Evolutionary conservation across 2,888 invertebrate genomes (phyloP).

Genomic region (Enoplolaimus lenunculus): DNA sequence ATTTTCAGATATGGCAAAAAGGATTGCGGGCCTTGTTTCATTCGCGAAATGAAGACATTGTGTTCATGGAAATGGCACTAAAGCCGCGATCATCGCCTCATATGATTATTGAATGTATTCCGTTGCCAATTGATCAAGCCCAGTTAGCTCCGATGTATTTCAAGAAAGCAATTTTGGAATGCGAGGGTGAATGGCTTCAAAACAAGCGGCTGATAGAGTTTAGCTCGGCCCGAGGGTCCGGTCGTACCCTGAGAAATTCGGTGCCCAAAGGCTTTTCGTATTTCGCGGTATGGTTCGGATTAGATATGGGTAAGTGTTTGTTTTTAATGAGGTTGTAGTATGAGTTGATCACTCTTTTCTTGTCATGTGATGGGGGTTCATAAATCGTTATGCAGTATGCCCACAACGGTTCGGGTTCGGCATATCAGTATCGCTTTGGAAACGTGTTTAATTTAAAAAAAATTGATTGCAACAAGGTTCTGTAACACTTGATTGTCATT

Average conservation of each 20-base stretch:
- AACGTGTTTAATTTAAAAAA: too few species aligned
- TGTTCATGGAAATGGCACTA: slow-evolving; percentile 77
- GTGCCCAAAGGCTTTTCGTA: slow-evolving; percentile 86
- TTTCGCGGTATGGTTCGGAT: slow-evolving; percentile 82
- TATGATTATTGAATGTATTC: slow-evolving; percentile 73
- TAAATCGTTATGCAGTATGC: too few species aligned
- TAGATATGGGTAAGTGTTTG: slow-evolving; percentile 47
- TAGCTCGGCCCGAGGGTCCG: slow-evolving; percentile 31
- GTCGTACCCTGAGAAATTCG: slow-evolving; percentile 43
- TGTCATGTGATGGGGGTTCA: too few species aligned
- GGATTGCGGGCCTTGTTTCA: slow-evolving; percentile 63
- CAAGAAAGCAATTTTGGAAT: slow-evolving; percentile 89
- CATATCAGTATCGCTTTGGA: too few species aligned
- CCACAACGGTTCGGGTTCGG: too few species aligned
- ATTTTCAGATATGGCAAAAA: slow-evolving; percentile 59
- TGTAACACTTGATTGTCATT: too few species aligned
- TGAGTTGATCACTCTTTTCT: too few species aligned
- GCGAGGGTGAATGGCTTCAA: slow-evolving; percentile 81
- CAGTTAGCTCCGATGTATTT: slow-evolving; percentile 87
- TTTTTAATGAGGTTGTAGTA: too few species aligned
- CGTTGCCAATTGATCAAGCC: slow-evolving; percentile 60
- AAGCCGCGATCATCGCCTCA: slow-evolving; percentile 62
- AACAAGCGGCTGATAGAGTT: slow-evolving; percentile 77
- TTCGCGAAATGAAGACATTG: slow-evolving; percentile 56
- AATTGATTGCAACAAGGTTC: too few species aligned